These are phyloP conservation scores for Allophyes oxyacanthae DNA, from an alignment of 2,888 invertebrate genomes.

Conservation along the genomic window DNA sequence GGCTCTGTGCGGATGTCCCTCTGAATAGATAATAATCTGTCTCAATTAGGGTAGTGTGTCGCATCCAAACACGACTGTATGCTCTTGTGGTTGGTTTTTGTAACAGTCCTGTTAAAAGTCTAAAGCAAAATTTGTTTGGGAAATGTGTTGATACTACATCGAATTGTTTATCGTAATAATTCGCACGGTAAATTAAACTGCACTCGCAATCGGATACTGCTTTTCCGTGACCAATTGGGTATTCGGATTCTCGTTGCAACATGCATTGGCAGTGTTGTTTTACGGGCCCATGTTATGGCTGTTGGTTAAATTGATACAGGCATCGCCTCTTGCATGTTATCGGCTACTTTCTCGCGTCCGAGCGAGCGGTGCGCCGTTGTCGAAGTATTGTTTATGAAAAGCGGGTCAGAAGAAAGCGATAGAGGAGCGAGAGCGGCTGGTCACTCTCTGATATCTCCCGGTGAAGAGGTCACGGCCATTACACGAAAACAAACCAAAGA, in stretches of 20 bases:
- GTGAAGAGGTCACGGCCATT: conserved; percentile 86
- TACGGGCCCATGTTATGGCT: conserved; percentile 58
- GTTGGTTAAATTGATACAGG: conserved; percentile 68
- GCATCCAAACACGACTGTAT: conserved; percentile 43
- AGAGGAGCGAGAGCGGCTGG: conserved; percentile 77
- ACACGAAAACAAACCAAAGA: conserved; percentile 73
- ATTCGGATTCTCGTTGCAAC: conserved; percentile 59
- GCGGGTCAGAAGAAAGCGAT: conserved; percentile 88
- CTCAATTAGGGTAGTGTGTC: conserved; percentile 62
- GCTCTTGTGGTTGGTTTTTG: conserved; percentile 44
- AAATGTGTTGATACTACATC: conserved; percentile 32
- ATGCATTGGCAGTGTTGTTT: conserved; percentile 51
- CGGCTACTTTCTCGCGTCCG: conserved; percentile 84
- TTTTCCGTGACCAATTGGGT: conserved; percentile 65
- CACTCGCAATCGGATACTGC: conserved; percentile 60
- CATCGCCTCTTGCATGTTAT: conserved; percentile 73
- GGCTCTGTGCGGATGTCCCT: conserved; percentile 61
- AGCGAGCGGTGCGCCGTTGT: conserved; percentile 73
- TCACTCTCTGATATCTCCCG: conserved; percentile 83
- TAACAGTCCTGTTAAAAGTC: conserved; percentile 38
- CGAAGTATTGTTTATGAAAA: conserved; percentile 88
- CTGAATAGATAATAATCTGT: conserved; percentile 65
- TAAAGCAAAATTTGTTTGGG: conserved; percentile 47
- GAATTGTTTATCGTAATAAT: conserved; percentile 57
- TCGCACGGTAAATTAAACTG: conserved; percentile 66